Percentiles rank a stretch among this genome's conserved stretches.
Conservation (phyloP, 2,113 vertebrate genomes). For the Clarias batrachus region DNA sequence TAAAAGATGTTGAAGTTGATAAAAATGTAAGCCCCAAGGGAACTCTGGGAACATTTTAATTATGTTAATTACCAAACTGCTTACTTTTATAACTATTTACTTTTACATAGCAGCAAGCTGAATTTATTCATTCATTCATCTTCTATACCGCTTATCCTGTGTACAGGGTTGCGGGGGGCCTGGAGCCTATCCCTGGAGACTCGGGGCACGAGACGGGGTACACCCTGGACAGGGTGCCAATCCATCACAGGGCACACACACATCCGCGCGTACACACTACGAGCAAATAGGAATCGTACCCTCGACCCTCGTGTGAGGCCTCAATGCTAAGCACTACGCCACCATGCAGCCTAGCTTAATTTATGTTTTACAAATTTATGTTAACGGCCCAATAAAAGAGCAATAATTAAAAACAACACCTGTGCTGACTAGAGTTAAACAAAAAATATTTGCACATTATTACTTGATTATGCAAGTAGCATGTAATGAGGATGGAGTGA, state of each 20-base stretch:
- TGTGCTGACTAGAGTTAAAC: neutral
- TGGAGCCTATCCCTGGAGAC: too few relatives aligned
- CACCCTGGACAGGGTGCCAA: too few relatives aligned
- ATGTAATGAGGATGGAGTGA: neutral
- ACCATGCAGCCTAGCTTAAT: too few relatives aligned
- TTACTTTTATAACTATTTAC: neutral
- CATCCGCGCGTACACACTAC: too few relatives aligned
- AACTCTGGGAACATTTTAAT: neutral
- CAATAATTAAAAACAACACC: neutral
- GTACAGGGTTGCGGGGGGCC: too few relatives aligned
- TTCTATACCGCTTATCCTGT: too few relatives aligned
- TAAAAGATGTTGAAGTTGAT: neutral
- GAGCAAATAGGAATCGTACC: too few relatives aligned
- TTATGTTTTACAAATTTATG: too few relatives aligned
- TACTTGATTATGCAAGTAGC: neutral
- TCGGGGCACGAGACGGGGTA: too few relatives aligned
- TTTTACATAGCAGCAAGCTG: neutral
- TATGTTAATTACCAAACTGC: neutral
- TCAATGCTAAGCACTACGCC: too few relatives aligned
- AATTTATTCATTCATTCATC: neutral
- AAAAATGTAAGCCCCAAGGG: neutral
- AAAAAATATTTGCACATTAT: neutral
- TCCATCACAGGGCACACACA: too few relatives aligned
- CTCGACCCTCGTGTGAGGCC: too few relatives aligned
- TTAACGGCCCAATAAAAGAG: neutral